These are phyloP conservation scores for Heteractis magnifica DNA, from an alignment of 92 coral and sea anemone species.

Conservation along the genomic window DNA sequence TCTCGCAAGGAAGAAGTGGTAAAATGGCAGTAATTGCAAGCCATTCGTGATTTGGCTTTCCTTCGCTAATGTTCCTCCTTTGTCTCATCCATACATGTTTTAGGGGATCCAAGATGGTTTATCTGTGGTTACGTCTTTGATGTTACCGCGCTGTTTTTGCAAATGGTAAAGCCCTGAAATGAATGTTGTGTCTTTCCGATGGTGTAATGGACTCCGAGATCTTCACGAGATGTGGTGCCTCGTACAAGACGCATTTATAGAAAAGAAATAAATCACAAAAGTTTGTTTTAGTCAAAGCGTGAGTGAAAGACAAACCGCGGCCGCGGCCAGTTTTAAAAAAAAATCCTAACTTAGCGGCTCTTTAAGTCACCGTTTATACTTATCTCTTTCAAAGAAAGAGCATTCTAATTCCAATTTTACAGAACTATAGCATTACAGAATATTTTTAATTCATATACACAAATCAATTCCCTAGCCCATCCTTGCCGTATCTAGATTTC, in stretches of 20 bases:
- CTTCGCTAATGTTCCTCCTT: slow-evolving; percentile 16
- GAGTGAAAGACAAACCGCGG: background rate
- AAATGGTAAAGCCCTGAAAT: slow-evolving; percentile 33
- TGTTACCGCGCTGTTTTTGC: slow-evolving; percentile 44
- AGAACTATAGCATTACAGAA: background rate
- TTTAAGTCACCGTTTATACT: background rate
- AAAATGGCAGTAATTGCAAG: background rate
- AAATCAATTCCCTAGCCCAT: background rate
- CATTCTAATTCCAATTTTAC: background rate
- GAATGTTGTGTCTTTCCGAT: slow-evolving; percentile 41
- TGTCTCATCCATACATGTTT: slow-evolving; percentile 16
- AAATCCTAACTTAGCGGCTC: background rate
- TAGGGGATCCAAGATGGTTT: slow-evolving; percentile 18
- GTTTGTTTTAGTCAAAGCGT: background rate
- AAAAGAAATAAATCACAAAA: background rate
- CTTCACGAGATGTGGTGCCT: background rate
- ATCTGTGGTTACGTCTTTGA: slow-evolving; percentile 50
- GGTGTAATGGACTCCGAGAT: slow-evolving; percentile 23
- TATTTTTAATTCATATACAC: background rate
- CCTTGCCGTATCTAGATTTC: background rate
- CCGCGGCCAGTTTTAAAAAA: background rate
- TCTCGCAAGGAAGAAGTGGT: background rate
- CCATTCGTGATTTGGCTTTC: slow-evolving; percentile 21
- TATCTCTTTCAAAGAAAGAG: background rate
- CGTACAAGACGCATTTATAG: slow-evolving; percentile 2